Conservation (phyloP, 2,888 invertebrate genomes). For the Leptinotarsa juncta region DNA sequence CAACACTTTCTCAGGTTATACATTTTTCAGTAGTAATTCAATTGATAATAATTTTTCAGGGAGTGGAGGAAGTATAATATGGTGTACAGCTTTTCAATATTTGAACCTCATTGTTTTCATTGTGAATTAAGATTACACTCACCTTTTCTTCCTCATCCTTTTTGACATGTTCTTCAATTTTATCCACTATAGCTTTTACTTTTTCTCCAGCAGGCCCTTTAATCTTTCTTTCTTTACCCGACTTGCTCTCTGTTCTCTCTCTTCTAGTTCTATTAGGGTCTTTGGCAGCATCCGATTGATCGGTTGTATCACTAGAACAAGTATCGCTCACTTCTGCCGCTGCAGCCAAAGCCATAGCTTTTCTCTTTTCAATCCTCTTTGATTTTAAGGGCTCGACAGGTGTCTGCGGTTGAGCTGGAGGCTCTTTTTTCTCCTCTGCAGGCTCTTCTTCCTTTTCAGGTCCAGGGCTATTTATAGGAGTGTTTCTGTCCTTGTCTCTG, state of each 20-base stretch:
- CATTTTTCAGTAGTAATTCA: too few species aligned
- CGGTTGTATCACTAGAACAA: slow-evolving; percentile 56
- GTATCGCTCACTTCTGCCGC: slow-evolving; percentile 52
- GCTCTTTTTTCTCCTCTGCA: slow-evolving; percentile 40
- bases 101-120: too few species aligned
- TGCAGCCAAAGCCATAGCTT: slow-evolving; percentile 32
- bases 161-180: slow-evolving; percentile 56
- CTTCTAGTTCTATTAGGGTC: slow-evolving; percentile 56
- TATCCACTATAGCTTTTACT: slow-evolving; percentile 61
- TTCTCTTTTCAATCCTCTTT: slow-evolving; percentile 38
- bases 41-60: too few species aligned
- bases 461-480: slow-evolving; percentile 63
- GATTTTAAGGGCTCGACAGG: slow-evolving; percentile 33
- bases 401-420: slow-evolving; percentile 28
- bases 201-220: slow-evolving; percentile 60
- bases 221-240: slow-evolving; percentile 60
- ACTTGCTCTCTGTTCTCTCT: slow-evolving; percentile 51
- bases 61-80: too few species aligned
- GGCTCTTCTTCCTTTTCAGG: slow-evolving; percentile 59
- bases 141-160: slow-evolving; percentile 55
- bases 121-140: not conserved
- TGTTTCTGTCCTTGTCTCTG: slow-evolving; percentile 75
- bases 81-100: too few species aligned
- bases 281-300: slow-evolving; percentile 55
- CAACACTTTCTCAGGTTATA: too few species aligned